These are phyloP conservation scores for Muschampia plurimacula DNA, from an alignment of 2,888 invertebrate species.

Conservation along the genomic window DNA sequence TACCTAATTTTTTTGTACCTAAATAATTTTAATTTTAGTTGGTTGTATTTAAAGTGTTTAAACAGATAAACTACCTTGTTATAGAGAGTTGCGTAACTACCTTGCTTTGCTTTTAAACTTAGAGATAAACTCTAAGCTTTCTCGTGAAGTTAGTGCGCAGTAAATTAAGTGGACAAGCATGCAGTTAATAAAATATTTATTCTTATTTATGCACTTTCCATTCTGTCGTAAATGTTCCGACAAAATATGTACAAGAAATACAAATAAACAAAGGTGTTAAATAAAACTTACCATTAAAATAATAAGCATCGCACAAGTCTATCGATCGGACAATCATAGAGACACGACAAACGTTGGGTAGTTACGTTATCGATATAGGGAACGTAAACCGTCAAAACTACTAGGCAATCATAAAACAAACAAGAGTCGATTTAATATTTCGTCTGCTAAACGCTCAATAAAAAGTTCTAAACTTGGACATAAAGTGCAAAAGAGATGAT, in stretches of 20 bases:
- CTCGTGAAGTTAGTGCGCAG: constrained; percentile 8
- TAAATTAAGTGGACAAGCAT: constrained; percentile 21
- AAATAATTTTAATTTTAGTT: no score
- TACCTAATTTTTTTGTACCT: no score
- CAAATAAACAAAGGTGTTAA: neutral
- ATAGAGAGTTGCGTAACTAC: neutral
- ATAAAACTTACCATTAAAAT: neutral
- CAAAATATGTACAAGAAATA: neutral
- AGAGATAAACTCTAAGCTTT: constrained; percentile 11
- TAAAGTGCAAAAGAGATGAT: constrained; percentile 66
- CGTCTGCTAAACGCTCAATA: constrained; percentile 75
- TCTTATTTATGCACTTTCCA: constrained; percentile 20
- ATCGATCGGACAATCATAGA: constrained; percentile 10
- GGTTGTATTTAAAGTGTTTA: neutral
- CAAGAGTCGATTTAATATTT: constrained; percentile 75
- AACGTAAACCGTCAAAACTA: constrained; percentile 81
- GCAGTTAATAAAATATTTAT: constrained; percentile 13
- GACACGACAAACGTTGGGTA: constrained; percentile 45
- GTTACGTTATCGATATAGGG: constrained; percentile 78
- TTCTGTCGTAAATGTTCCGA: neutral
- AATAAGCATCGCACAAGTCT: no score
- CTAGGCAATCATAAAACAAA: constrained; percentile 74
- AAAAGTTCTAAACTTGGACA: constrained; percentile 81
- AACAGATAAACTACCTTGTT: neutral
- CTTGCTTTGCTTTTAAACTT: constrained; percentile 15